Base-by-base conservation (phyloP, 2,113 vertebrate species). In the Gasterosteus aculeatus region DNA sequence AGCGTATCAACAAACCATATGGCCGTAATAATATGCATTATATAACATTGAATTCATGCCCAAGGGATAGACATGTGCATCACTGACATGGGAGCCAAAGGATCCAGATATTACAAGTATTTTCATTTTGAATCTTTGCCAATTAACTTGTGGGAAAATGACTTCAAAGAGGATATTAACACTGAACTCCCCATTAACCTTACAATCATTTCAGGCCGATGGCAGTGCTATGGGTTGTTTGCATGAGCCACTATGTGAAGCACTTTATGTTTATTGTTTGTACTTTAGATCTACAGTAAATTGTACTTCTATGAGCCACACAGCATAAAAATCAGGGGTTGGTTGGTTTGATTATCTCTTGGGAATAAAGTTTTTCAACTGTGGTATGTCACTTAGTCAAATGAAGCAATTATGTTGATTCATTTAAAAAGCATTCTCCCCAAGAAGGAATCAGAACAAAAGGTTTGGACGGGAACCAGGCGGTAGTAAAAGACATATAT, bases 151-250 rank as follows among this genome's bases (percentile, higher is more conserved):
- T 91, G 88, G 86, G 88, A 86, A 89, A 88, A 61, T 69, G 75
- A 41, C 31, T 87, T 85, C 68, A 70, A 47, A 70, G 81, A 89
- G 91, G 89, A 93, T 87, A 91, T 89, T 70, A 89, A 70, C 26
- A 44, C 58, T 89, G 87, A 89, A 79, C 83, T 77, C 69, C 49
- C 75, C 84, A 87, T 88, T 87, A 90, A 88, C 86, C 89, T 82
- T 44, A 22, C 76, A 86, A 75, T 82, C 14, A 86, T 77, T 86
- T 73, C 56, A 66, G 49, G 60, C 39, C 72, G 75, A 87, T 80
- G 78, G 72, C 82, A 87, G 78, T 9, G 14, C 26, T 69, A 51
- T 79, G 77, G 62, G 22, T 63, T 82, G 83, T 83, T 85, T 74
- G 39, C 61, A 81, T 46, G 80, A 83, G 75, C 85, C 54, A 72